Evolutionary conservation across 2,888 invertebrate species (phyloP).

Genomic region (Apamea epomidion): DNA sequence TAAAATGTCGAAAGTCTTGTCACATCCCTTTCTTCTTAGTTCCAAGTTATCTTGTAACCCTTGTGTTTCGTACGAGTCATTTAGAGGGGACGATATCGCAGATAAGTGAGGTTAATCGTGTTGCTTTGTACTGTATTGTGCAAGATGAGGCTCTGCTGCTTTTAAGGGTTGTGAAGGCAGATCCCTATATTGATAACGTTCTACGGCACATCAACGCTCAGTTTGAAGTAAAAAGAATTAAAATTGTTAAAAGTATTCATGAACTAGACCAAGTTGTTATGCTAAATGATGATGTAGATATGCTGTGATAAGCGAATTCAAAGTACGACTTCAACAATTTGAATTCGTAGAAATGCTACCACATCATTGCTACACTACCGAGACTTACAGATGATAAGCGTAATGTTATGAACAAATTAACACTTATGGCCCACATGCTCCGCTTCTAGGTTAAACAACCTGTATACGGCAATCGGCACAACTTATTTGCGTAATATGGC

Average conservation of each 20-base stretch:
- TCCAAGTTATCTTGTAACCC: conserved; percentile 48
- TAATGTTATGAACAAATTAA: conserved; percentile 45
- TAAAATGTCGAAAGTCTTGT: not conserved
- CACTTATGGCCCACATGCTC: conserved; percentile 44
- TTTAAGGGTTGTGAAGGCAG: conserved; percentile 32
- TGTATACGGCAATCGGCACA: conserved; percentile 8
- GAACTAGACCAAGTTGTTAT: not conserved
- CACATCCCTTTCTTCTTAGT: conserved; percentile 32
- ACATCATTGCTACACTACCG: not conserved
- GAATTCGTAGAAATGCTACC: conserved; percentile 11
- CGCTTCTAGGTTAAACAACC: conserved; percentile 36
- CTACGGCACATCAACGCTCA: not conserved
- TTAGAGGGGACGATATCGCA: conserved; percentile 61
- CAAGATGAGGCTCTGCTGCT: conserved; percentile 40
- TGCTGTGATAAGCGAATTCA: not conserved
- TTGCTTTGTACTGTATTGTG: conserved; percentile 58
- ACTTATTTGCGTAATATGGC: conserved; percentile 39
- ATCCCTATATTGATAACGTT: conserved; percentile 35
- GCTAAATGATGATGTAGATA: not conserved
- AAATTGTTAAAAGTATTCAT: conserved; percentile 1
- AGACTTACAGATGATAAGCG: conserved; percentile 33
- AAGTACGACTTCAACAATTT: not conserved
- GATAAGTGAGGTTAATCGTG: conserved; percentile 67
- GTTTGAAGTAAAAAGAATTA: not conserved
- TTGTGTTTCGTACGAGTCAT: conserved; percentile 66